phyloP scores from a whole-genome alignment of 2,113 vertebrate genomes.

The human region GRCh38 chr21:20148501-20149000 shows the following conservation, averaged over 20 bases:
- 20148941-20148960: background rate
- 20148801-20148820: background rate
- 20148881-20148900: background rate
- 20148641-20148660: background rate
- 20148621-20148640: background rate
- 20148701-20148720: background rate
- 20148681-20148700: background rate
- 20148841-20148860: background rate
- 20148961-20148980: background rate
- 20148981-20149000: background rate
- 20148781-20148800: background rate
- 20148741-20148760: background rate
- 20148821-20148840: background rate
- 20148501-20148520: background rate
- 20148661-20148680: background rate
- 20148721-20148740: background rate
- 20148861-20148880: background rate
- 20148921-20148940: background rate
- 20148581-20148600: background rate
- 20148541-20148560: background rate
- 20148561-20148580: background rate
- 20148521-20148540: background rate
- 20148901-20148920: background rate
- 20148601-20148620: background rate
- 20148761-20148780: background rate